Conservation (phyloP, 2,888 invertebrate species). For the Schizaphis graminum region DNA sequence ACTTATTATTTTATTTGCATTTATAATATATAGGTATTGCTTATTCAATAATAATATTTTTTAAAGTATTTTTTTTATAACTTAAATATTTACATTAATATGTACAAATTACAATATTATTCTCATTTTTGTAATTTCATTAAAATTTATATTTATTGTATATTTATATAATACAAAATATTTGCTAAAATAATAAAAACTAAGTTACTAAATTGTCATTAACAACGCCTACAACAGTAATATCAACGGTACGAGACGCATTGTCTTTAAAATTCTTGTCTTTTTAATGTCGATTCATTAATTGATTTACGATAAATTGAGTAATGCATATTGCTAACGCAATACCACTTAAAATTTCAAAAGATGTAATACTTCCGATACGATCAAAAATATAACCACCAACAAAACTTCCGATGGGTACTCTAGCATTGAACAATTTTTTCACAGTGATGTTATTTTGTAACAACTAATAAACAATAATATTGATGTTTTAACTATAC, state of each 20-base stretch:
- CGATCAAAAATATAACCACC: background rate
- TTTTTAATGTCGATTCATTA: background rate
- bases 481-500: background rate
- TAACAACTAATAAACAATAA: background rate
- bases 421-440: background rate
- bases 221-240: constrained; percentile 50
- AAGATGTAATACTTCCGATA: background rate
- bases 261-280: background rate
- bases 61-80: background rate
- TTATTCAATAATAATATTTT: background rate
- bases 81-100: too few relatives aligned
- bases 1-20: background rate
- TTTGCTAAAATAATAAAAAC: background rate
- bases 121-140: background rate
- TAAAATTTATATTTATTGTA: background rate
- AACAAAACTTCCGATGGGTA: background rate
- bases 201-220: background rate
- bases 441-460: background rate
- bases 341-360: background rate
- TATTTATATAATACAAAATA: background rate
- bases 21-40: background rate
- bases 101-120: too few relatives aligned
- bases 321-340: background rate
- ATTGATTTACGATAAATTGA: background rate
- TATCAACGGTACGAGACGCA: constrained; percentile 69